These are phyloP conservation scores for Gambusia yucatana DNA, from an alignment of 2,797 vertebrate species.

Conservation along the genomic window DNA sequence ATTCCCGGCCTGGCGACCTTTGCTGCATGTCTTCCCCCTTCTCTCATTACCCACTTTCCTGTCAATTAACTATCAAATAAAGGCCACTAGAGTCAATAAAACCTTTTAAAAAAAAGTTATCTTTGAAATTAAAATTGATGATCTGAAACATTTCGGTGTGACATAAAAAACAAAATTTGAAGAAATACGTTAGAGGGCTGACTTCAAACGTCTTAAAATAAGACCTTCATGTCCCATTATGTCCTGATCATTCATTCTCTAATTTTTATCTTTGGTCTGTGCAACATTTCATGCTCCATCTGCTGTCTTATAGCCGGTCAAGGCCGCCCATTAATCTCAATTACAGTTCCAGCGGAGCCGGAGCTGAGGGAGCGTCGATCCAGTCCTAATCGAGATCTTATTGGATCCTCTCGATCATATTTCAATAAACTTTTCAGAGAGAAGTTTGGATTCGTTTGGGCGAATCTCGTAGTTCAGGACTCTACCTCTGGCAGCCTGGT, in stretches of 20 bases:
- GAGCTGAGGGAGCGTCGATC: constrained; percentile 59
- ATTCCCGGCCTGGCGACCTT: too few species aligned
- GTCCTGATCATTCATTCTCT: constrained; percentile 49
- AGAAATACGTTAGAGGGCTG: not conserved
- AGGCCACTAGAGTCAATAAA: too few species aligned
- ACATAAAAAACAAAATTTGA: not conserved
- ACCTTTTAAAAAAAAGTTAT: not conserved
- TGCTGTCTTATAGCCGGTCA: constrained; percentile 65
- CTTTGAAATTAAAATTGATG: not conserved
- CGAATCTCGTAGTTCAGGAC: not conserved
- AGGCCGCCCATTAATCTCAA: constrained; percentile 75
- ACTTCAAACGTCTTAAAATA: constrained; percentile 46
- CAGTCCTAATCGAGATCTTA: constrained; percentile 73
- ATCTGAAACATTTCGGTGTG: not conserved
- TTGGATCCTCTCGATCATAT: constrained; percentile 20
- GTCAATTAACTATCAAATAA: too few species aligned
- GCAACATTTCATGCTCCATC: constrained; percentile 36
- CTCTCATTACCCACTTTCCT: too few species aligned
- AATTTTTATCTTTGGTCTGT: constrained; percentile 50
- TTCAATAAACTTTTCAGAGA: constrained; percentile 3
- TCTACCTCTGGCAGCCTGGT: constrained; percentile 6
- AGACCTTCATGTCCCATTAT: constrained; percentile 71
- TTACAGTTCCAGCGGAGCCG: constrained; percentile 55
- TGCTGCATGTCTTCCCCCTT: too few species aligned
- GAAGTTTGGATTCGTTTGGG: not conserved